phyloP scores from a whole-genome alignment of 1,140 invertebrate genomes.

The Pseudomyrmex dendroicus region DNA sequence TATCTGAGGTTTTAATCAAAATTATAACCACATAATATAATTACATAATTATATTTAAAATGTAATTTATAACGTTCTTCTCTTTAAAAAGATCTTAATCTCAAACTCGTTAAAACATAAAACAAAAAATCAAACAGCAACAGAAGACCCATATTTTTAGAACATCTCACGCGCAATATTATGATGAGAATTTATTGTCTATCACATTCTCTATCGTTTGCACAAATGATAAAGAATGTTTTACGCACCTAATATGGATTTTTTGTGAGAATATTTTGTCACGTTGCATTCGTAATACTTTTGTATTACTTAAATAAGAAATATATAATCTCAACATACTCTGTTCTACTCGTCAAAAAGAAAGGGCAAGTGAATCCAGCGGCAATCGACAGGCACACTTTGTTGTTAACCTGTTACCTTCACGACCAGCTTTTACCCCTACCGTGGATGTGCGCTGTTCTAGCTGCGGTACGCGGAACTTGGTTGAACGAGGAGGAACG shows the following conservation, averaged over 20 bases:
- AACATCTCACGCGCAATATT: not conserved
- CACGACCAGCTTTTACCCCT: slow-evolving; percentile 62
- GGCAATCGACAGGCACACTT: slow-evolving; percentile 48
- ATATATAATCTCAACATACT: slow-evolving; percentile 2
- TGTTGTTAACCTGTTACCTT: slow-evolving; percentile 76
- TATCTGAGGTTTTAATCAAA: not conserved
- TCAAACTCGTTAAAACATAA: not conserved
- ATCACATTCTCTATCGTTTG: not conserved
- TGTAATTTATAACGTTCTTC: not conserved
- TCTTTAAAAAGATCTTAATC: not conserved
- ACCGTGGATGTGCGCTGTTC: slow-evolving; percentile 40
- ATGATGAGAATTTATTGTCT: not conserved
- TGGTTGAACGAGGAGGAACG: slow-evolving; percentile 59
- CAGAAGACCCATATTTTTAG: not conserved
- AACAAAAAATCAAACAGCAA: too few species aligned
- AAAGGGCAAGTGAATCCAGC: not conserved
- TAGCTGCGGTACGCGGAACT: slow-evolving; percentile 3
- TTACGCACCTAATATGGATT: too few species aligned
- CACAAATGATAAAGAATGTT: not conserved
- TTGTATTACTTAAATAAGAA: not conserved
- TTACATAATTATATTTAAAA: not conserved
- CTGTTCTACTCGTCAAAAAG: not conserved
- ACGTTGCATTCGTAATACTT: not conserved
- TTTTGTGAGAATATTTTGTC: not conserved
- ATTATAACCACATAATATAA: not conserved